These are phyloP conservation scores for Hyaena hyaena DNA, from an alignment of 2,113 vertebrate genomes.

Conservation along the genomic window DNA sequence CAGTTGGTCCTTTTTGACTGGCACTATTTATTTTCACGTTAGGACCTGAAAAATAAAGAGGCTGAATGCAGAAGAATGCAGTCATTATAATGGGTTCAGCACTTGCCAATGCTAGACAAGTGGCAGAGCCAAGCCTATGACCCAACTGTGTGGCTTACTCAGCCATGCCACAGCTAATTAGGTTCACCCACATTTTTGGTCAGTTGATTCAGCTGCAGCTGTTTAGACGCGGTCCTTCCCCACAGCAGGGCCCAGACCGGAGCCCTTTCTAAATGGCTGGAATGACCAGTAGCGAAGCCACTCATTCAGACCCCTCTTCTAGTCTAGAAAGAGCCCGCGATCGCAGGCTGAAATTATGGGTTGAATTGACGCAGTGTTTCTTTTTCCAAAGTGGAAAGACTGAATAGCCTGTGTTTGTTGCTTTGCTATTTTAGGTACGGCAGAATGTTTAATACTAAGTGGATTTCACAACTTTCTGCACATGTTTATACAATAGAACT, in stretches of 20 bases:
- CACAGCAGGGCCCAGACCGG: background rate
- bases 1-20: background rate
- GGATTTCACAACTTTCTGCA: slow-evolving; percentile 59
- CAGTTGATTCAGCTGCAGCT: slow-evolving; percentile 45
- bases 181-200: background rate
- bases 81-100: background rate
- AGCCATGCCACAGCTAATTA: background rate
- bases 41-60: background rate
- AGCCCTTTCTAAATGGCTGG: background rate
- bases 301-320: background rate
- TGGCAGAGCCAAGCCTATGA: background rate
- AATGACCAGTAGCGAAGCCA: background rate
- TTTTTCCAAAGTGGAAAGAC: slow-evolving; percentile 66
- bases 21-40: background rate
- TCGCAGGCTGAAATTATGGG: background rate
- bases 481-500: background rate
- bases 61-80: background rate
- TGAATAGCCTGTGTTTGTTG: slow-evolving; percentile 67
- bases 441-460: slow-evolving; percentile 42
- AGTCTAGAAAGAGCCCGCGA: background rate
- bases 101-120: background rate
- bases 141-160: background rate
- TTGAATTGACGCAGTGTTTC: slow-evolving; percentile 39
- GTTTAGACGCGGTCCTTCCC: background rate
- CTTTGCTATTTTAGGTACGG: slow-evolving; percentile 64